Percentiles rank a stretch among this genome's conserved stretches.
Evolutionary conservation across 1,140 invertebrate genomes (phyloP).

Genomic region (Triops longicaudatus): DNA sequence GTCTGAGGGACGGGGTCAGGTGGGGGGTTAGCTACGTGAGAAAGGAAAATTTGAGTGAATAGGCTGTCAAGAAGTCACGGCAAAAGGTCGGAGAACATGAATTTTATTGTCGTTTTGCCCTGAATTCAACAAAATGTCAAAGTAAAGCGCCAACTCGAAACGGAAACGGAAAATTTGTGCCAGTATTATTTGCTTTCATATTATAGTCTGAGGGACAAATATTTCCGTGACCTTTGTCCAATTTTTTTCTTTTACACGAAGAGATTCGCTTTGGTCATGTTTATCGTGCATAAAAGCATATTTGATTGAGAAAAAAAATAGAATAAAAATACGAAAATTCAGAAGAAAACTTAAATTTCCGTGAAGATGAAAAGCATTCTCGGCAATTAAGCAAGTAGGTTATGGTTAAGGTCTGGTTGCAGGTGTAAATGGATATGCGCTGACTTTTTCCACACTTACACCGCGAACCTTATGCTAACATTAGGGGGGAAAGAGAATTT

Average conservation of each 20-base stretch:
- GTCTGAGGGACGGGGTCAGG: neutral
- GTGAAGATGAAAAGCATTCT: neutral
- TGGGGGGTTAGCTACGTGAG: neutral
- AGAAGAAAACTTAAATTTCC: no score
- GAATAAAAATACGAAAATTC: no score
- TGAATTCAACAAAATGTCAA: neutral
- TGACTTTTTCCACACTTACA: no score
- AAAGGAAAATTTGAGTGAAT: neutral
- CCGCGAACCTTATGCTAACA: neutral
- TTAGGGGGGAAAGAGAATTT: neutral
- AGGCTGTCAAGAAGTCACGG: neutral
- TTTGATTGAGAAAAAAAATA: neutral
- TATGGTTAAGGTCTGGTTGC: neutral
- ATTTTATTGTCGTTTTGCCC: neutral
- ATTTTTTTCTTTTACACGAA: neutral
- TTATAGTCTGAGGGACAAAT: neutral
- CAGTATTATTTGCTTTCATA: neutral
- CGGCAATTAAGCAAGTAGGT: slow-evolving; percentile 2
- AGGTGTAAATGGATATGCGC: neutral
- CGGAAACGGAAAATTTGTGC: neutral
- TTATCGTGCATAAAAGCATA: neutral
- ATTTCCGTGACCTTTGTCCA: neutral
- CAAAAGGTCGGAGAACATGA: neutral
- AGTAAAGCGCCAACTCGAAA: neutral
- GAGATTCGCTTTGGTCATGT: neutral